Conservation (phyloP, 2,797 vertebrate genomes). For the Tachyglossus aculeatus region DNA sequence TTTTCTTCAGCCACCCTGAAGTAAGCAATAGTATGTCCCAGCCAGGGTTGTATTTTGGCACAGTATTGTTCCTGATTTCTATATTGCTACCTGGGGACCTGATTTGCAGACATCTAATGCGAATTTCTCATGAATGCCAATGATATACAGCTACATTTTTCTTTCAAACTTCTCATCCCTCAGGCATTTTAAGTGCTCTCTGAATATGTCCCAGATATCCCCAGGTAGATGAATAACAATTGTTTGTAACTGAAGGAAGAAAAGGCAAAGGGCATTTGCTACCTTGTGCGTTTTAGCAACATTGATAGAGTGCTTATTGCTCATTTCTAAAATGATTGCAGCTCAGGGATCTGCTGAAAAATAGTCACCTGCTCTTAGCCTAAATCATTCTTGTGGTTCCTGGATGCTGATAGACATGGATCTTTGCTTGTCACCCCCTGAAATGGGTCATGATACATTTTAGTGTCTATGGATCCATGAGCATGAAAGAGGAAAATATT, state of each 20-base stretch:
- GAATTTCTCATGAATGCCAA: conserved; percentile 74
- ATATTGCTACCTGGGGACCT: conserved; percentile 63
- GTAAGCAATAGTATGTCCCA: conserved; percentile 9
- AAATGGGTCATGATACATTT: conserved; percentile 21
- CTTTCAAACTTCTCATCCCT: conserved; percentile 65
- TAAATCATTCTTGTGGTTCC: conserved; percentile 5
- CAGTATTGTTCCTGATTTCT: conserved; percentile 63
- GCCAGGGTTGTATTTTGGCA: conserved; percentile 55
- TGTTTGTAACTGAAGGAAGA: conserved; percentile 49
- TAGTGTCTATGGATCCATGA: conserved; percentile 4
- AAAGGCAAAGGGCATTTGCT: conserved; percentile 49
- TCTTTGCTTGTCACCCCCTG: not conserved
- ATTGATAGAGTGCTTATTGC: conserved; percentile 18
- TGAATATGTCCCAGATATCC: conserved; percentile 62
- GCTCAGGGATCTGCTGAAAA: not conserved
- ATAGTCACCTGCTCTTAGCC: not conserved
- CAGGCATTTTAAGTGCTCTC: conserved; percentile 54
- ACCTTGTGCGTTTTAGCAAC: conserved; percentile 53
- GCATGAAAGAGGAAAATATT: conserved; percentile 30
- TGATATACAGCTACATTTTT: conserved; percentile 66
- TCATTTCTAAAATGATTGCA: conserved; percentile 57
- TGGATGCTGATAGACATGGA: not conserved
- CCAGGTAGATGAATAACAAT: conserved; percentile 66
- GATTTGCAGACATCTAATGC: conserved; percentile 63
- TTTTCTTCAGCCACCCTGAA: conserved; percentile 39